These are phyloP conservation scores for Cheilosia vulpina DNA, from an alignment of 2,888 invertebrate species.

Conservation along the genomic window DNA sequence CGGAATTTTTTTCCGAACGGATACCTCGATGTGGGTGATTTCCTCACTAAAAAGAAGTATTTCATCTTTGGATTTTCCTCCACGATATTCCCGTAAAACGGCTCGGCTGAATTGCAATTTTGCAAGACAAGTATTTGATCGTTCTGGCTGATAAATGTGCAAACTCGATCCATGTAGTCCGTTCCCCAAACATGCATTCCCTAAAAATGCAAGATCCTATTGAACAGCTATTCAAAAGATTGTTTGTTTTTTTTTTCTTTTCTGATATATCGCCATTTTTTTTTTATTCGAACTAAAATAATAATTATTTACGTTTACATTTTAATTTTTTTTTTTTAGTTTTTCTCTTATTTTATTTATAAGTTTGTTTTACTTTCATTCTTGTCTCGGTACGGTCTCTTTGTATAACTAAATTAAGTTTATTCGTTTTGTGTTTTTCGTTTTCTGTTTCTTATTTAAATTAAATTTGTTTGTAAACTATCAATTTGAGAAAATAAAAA, in stretches of 20 bases:
- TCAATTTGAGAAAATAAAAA: slow-evolving; percentile 10
- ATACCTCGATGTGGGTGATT: too few relatives aligned
- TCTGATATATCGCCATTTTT: slow-evolving; percentile 55
- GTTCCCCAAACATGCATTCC: too few relatives aligned
- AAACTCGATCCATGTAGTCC: too few relatives aligned
- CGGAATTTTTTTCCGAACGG: too few relatives aligned
- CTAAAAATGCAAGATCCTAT: too few relatives aligned
- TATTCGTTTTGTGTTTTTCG: slow-evolving; percentile 30
- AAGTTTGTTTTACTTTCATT: not conserved
- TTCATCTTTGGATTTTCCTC: too few relatives aligned
- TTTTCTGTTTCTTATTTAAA: slow-evolving; percentile 30
- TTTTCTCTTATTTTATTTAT: not conserved
- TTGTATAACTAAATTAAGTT: slow-evolving; percentile 49
- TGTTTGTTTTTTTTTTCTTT: slow-evolving; percentile 15
- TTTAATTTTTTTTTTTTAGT: slow-evolving; percentile 29
- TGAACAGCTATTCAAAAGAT: not conserved
- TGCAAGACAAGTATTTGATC: too few relatives aligned
- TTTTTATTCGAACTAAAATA: slow-evolving; percentile 55
- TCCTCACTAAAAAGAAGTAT: too few relatives aligned
- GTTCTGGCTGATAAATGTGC: too few relatives aligned
- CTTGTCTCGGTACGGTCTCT: slow-evolving; percentile 14
- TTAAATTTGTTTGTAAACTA: slow-evolving; percentile 34
- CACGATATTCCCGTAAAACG: too few relatives aligned
- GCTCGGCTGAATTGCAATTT: too few relatives aligned
- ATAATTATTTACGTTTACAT: slow-evolving; percentile 51